Conservation (phyloP, 2,888 invertebrate genomes). For the Eupsilia transversa region DNA sequence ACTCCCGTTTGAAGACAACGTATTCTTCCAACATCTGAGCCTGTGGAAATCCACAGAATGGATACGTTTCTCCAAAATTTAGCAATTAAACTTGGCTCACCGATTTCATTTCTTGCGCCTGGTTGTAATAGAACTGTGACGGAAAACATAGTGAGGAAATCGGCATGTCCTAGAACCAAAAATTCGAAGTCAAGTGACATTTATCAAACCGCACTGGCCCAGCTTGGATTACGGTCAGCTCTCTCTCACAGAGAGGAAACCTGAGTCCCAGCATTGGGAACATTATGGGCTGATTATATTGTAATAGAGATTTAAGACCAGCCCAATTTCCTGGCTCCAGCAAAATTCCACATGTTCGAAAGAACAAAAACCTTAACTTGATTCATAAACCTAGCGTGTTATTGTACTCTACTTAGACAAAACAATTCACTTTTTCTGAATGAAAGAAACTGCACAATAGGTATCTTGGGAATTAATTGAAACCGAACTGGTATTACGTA, state of each 20-base stretch:
- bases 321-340: neutral
- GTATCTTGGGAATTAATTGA: slow-evolving; percentile 43
- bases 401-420: neutral
- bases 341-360: neutral
- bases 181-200: no score
- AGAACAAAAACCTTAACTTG: neutral
- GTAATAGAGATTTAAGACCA: neutral
- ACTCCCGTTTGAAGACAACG: neutral
- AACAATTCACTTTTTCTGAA: slow-evolving; percentile 36
- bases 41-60: neutral
- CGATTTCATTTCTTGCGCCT: neutral
- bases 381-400: slow-evolving; percentile 15
- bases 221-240: no score
- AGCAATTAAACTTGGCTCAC: neutral
- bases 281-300: neutral
- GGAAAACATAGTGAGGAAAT: no score
- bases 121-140: neutral
- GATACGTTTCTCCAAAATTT: neutral
- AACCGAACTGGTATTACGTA: slow-evolving; percentile 43
- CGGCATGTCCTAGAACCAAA: no score
- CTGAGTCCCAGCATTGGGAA: no score
- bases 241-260: no score
- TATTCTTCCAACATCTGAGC: neutral
- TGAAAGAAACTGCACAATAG: slow-evolving; percentile 30
- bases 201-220: no score